A percentile compares a stretch with the other conserved stretches of the same genome.
Conservation (phyloP, 2,113 vertebrate species). For the Neomonachus schauinslandi region DNA sequence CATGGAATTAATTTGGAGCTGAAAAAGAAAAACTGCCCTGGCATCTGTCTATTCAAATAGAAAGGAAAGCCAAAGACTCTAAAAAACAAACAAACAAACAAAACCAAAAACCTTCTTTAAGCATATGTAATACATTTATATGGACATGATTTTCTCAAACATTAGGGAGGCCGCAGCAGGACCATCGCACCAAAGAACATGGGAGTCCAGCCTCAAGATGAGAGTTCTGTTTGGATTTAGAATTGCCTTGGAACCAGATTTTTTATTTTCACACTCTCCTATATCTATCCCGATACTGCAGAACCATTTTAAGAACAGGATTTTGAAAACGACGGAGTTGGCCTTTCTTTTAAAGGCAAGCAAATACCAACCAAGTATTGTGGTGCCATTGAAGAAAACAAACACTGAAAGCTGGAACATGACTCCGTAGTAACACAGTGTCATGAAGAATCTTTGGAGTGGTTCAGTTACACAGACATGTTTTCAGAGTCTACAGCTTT, state of each 20-base stretch:
- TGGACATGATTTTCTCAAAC: conserved; percentile 63
- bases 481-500: conserved; percentile 59
- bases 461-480: conserved; percentile 56
- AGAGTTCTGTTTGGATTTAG: conserved; percentile 62
- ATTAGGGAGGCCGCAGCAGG: conserved; percentile 15
- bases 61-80: conserved; percentile 61
- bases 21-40: conserved; percentile 64
- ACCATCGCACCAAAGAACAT: not conserved
- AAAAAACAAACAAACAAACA: not conserved
- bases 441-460: conserved; percentile 66
- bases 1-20: conserved; percentile 75
- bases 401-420: conserved; percentile 45
- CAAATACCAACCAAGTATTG: conserved; percentile 49
- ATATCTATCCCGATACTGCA: conserved; percentile 13
- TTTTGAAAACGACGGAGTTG: conserved; percentile 55
- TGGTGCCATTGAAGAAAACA: conserved; percentile 37
- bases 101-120: not conserved
- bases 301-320: conserved; percentile 54
- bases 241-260: conserved; percentile 57
- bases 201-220: conserved; percentile 33
- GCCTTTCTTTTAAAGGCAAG: conserved; percentile 60
- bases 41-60: conserved; percentile 75
- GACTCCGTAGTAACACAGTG: conserved; percentile 59
- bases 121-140: conserved; percentile 71
- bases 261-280: conserved; percentile 65